Evolutionary conservation across 2,113 vertebrate species (phyloP), one percentile per base, ranked within the genome.

Genomic region (Phylloscopus trochilus): DNA sequence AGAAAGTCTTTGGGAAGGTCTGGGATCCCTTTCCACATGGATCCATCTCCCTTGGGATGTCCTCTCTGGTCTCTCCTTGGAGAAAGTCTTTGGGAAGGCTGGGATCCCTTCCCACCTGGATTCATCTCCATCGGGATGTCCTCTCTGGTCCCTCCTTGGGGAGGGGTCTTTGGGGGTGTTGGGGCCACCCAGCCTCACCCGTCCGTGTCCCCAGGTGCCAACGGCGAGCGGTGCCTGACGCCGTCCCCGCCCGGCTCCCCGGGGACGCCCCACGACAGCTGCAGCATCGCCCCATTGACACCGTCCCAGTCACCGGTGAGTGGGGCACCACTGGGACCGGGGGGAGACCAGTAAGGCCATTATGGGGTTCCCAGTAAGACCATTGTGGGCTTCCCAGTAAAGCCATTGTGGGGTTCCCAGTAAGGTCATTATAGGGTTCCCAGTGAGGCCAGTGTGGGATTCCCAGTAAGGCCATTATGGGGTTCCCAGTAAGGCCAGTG

Each of bases 261-360:
- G 0, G 98, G 97, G 46, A 97, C 86, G 0, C 96, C 93, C 49
- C 94, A 97, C 16, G 99, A 98, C 33, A 98, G 98, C 96, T 99
- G 99, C 93, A 98, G 97, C 96, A 99, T 99, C 37, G 98, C 98
- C 10, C 99, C 99, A 0, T 96, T 99, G 95, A 99, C 99, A 0
- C 99, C 99, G 3, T 99, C 99, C 4, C 98, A 98, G 83, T 99
- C 99, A 1, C 99, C 99, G 92, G 99, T 99, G 98, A 98, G 97
- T 43, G 15, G 20, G 8, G 37, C 2, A 3, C 53, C 55, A 33
- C 14, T 2, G 3, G 2, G 43, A 17, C 43, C 43, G 5, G 39
- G 39, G 39, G 39, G 39, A 10, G 9, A 9, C 11, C 41, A 58
- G 26, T 59, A 47, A 5, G 55, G 8, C 26, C 9, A 6, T 4